Conservation (phyloP, 2,888 invertebrate species). For the Agonum fuliginosum region DNA sequence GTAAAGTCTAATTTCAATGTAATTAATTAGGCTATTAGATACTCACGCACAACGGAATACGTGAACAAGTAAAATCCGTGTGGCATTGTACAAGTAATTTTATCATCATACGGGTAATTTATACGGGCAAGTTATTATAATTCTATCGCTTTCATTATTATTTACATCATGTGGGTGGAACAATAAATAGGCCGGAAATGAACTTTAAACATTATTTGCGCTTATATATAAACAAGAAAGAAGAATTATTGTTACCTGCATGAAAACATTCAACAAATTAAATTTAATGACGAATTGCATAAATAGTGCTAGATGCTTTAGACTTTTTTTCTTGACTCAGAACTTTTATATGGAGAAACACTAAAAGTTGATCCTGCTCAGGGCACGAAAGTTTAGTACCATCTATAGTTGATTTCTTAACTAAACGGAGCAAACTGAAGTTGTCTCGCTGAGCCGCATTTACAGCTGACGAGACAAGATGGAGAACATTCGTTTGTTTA, state of each 20-base stretch:
- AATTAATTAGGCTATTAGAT: not conserved
- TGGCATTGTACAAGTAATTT: not conserved
- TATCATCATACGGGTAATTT: conserved; percentile 13
- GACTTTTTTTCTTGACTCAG: no score
- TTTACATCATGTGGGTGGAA: conserved; percentile 7
- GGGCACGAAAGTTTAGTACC: no score
- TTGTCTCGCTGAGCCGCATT: no score
- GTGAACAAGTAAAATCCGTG: not conserved
- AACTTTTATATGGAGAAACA: no score
- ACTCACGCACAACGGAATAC: not conserved
- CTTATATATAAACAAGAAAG: not conserved
- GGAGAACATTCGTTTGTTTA: no score
- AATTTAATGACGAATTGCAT: not conserved
- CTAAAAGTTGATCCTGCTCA: no score
- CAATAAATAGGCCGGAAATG: conserved; percentile 1
- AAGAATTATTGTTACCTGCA: not conserved
- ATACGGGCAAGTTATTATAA: conserved; percentile 12
- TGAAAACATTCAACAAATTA: not conserved
- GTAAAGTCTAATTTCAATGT: not conserved
- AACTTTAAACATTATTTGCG: not conserved
- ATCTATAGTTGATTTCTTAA: no score
- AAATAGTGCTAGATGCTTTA: no score
- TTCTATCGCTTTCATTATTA: not conserved
- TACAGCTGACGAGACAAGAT: no score
- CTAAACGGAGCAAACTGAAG: no score